These are phyloP conservation scores for Tragelaphus scriptus DNA, from an alignment of 2,113 vertebrate genomes.

Conservation along the genomic window DNA sequence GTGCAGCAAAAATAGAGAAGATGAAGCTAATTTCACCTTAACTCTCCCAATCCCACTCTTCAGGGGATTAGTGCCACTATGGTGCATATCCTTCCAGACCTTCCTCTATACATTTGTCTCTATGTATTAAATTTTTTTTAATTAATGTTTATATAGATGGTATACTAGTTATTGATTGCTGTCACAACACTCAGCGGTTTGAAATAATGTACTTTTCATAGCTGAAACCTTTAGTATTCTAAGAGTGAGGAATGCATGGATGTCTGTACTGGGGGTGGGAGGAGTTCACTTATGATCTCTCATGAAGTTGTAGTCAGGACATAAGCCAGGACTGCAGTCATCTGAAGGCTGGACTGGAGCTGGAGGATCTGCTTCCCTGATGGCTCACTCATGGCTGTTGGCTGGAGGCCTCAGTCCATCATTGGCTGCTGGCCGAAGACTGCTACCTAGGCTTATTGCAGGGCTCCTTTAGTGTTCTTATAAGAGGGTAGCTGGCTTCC, in stretches of 20 bases:
- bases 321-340: neutral
- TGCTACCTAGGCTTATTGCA: neutral
- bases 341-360: neutral
- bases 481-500: neutral
- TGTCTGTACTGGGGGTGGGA: neutral
- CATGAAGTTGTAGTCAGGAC: neutral
- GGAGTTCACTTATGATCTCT: neutral
- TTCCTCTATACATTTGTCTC: neutral
- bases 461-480: neutral
- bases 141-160: neutral
- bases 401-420: neutral
- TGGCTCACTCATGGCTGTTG: neutral
- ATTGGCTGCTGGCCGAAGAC: neutral
- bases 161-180: neutral
- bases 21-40: neutral
- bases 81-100: neutral
- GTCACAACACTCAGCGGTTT: neutral
- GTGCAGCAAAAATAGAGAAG: neutral
- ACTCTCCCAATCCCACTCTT: neutral
- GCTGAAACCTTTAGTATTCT: neutral
- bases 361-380: neutral
- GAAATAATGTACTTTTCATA: neutral
- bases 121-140: neutral
- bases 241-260: neutral
- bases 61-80: neutral